phyloP scores from a whole-genome alignment of 2,113 vertebrate species.

The Hystrix cristata region DNA sequence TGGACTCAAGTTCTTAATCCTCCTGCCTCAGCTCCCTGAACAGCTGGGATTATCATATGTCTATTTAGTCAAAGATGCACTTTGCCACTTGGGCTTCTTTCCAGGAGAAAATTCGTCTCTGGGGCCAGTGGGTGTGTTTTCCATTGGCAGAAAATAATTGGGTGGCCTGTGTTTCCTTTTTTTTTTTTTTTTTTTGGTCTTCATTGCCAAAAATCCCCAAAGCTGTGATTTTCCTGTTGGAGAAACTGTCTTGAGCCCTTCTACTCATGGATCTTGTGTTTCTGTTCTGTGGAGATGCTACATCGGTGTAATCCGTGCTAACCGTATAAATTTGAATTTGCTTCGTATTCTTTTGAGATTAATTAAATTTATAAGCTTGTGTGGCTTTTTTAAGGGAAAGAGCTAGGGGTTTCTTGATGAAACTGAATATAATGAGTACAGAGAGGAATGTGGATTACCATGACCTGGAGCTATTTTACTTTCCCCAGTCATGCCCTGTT shows the following conservation, averaged over 20 bases:
- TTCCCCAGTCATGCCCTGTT: background rate
- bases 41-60: background rate
- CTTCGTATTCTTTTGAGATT: background rate
- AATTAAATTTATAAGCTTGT: background rate
- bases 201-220: background rate
- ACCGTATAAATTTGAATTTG: background rate
- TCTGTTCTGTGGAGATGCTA: background rate
- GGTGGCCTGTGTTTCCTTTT: background rate
- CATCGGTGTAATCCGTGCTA: background rate
- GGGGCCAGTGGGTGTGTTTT: background rate
- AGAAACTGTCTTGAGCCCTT: background rate
- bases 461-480: background rate
- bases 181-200: background rate
- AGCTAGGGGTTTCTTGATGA: background rate
- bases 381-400: background rate
- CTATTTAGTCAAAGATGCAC: background rate
- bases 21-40: background rate
- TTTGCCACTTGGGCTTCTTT: background rate
- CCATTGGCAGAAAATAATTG: background rate
- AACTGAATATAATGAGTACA: accelerated
- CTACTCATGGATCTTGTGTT: background rate
- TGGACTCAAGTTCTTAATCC: background rate
- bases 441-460: background rate
- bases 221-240: background rate
- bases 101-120: background rate